Evolutionary conservation across 2,113 vertebrate genomes (phyloP).

Genomic region (Mesoclemmys tuberculata): DNA sequence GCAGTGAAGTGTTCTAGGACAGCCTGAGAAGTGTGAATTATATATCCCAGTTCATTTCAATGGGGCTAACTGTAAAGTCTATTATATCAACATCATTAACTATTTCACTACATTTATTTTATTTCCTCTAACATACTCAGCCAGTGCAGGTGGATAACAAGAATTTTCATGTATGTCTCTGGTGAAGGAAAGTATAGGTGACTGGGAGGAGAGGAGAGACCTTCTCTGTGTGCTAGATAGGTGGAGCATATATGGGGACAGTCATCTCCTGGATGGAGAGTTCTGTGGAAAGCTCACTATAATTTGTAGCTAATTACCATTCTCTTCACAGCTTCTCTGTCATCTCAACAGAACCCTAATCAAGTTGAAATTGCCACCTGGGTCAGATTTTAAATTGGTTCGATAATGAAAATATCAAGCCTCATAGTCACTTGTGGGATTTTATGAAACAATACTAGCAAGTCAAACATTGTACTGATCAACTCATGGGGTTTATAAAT

Average conservation of each 20-base stretch:
- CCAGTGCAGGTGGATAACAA: background rate
- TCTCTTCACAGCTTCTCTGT: background rate
- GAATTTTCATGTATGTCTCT: background rate
- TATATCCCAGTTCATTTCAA: background rate
- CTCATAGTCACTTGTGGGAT: background rate
- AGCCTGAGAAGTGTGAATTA: background rate
- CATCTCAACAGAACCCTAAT: background rate
- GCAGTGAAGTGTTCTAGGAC: background rate
- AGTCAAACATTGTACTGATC: background rate
- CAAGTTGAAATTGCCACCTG: background rate
- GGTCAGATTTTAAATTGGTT: background rate
- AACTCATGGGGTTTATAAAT: background rate
- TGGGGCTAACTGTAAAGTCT: background rate
- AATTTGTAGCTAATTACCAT: background rate
- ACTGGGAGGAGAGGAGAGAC: background rate
- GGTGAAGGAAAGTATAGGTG: background rate
- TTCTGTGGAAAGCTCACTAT: background rate
- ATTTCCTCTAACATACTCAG: background rate
- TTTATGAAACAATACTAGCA: background rate
- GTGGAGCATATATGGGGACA: background rate
- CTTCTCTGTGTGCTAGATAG: background rate
- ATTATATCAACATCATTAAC: background rate
- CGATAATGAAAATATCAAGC: background rate
- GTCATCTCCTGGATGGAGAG: background rate
- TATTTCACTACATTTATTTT: background rate